Percentiles rank a stretch among this genome's conserved stretches.
Evolutionary conservation across 2,113 vertebrate species (phyloP).

Genomic region (Scolopax mira): DNA sequence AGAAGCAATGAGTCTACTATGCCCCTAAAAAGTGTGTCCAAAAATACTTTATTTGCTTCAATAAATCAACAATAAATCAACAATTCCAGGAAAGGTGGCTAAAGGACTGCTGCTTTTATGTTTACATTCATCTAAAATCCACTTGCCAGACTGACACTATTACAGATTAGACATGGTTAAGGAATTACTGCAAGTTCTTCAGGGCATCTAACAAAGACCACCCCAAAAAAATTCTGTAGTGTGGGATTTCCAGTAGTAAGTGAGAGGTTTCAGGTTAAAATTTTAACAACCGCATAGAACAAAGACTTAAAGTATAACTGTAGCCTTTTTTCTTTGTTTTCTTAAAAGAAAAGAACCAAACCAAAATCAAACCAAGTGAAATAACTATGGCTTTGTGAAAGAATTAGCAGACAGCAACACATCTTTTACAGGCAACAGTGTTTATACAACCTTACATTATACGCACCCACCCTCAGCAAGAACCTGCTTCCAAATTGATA

Average conservation of each 20-base stretch:
- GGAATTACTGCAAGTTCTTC: conserved; percentile 1
- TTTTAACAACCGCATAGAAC: neutral
- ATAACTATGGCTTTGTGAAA: neutral
- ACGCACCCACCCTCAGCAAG: neutral
- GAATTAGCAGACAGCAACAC: neutral
- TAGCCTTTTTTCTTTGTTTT: neutral
- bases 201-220: neutral
- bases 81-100: neutral
- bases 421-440: neutral
- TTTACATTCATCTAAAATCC: conserved; percentile 20
- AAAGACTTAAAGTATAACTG: neutral
- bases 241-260: neutral
- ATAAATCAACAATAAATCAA: neutral
- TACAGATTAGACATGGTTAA: neutral
- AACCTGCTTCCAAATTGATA: neutral
- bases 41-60: conserved; percentile 50
- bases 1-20: conserved; percentile 16
- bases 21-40: neutral
- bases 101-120: neutral
- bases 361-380: neutral
- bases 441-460: neutral
- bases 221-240: neutral
- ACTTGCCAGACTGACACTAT: neutral
- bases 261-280: neutral
- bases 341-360: neutral